A percentile compares a stretch with the other conserved stretches of the same genome.
phyloP scores from a whole-genome alignment of 2,113 vertebrate genomes.

The Syrmaticus mikado region DNA sequence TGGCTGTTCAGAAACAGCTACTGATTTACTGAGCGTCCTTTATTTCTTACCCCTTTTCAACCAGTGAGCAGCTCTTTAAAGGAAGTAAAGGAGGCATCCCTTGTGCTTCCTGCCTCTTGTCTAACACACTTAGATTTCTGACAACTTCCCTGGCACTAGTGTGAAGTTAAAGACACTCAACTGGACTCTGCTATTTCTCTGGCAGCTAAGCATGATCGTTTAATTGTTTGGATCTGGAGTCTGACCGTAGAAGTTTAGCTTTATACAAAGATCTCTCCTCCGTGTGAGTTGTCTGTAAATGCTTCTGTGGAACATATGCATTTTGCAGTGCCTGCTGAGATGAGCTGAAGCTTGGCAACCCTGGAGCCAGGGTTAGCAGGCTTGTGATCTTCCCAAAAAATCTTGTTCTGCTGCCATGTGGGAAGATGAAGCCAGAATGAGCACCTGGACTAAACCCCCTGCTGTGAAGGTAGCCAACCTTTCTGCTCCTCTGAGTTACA shows the following conservation, averaged over 20 bases:
- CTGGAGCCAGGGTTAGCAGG: not conserved
- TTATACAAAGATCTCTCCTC: not conserved
- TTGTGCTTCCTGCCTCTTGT: not conserved
- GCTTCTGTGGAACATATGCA: rapidly evolving
- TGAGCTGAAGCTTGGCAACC: not conserved
- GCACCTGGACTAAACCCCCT: not conserved
- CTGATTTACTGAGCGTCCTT: not conserved
- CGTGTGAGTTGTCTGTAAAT: not conserved
- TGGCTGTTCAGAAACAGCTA: not conserved
- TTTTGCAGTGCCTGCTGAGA: not conserved
- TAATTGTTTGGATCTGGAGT: not conserved
- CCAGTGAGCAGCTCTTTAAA: not conserved
- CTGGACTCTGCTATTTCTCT: not conserved
- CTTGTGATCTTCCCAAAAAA: not conserved
- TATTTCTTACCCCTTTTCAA: not conserved
- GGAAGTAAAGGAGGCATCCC: not conserved
- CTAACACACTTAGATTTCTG: not conserved
- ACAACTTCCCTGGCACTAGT: not conserved
- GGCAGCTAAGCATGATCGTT: not conserved
- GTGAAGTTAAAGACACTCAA: not conserved
- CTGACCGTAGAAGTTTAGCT: not conserved
- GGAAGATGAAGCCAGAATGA: not conserved
- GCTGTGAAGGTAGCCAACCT: not conserved
- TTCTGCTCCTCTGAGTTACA: not conserved
- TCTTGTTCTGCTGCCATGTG: not conserved